Conservation (phyloP, 2,888 invertebrate genomes). For the Kryphioiulus occultus region DNA sequence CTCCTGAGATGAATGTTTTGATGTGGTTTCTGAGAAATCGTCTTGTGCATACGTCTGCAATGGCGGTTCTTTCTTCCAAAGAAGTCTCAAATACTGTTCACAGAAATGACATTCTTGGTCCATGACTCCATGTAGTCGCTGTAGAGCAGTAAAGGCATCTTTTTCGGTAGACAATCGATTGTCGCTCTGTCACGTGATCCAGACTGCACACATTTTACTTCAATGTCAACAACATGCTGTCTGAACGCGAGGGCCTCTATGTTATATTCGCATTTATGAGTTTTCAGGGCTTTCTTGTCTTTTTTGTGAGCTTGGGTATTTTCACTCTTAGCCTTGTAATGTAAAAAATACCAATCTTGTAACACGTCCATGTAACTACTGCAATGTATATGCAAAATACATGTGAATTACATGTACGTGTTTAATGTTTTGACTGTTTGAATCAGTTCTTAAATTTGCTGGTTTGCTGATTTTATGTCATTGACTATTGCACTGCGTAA, state of each 20-base stretch:
- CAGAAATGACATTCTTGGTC: background rate
- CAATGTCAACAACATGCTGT: background rate
- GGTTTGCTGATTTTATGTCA: no score
- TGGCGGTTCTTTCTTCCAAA: background rate
- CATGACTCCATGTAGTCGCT: background rate
- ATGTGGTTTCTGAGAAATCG: background rate
- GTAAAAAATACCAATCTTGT: no score
- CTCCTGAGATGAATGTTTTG: no score
- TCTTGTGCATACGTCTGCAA: background rate
- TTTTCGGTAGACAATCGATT: constrained; percentile 15
- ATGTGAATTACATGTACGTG: no score
- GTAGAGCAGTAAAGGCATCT: no score
- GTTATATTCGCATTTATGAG: constrained; percentile 2
- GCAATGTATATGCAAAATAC: background rate
- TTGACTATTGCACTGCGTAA: no score
- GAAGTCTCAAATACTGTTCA: background rate
- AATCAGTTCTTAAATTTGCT: no score
- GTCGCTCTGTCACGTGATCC: constrained; percentile 14
- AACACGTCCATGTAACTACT: background rate
- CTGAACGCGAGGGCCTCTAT: constrained; percentile 1
- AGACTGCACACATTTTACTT: constrained; percentile 15
- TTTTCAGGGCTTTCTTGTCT: background rate
- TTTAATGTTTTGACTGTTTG: no score
- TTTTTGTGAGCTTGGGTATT: background rate
- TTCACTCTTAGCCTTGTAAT: background rate